Base-by-base conservation (phyloP, 1,140 invertebrate genomes). In the Pseudoatta argentina region DNA sequence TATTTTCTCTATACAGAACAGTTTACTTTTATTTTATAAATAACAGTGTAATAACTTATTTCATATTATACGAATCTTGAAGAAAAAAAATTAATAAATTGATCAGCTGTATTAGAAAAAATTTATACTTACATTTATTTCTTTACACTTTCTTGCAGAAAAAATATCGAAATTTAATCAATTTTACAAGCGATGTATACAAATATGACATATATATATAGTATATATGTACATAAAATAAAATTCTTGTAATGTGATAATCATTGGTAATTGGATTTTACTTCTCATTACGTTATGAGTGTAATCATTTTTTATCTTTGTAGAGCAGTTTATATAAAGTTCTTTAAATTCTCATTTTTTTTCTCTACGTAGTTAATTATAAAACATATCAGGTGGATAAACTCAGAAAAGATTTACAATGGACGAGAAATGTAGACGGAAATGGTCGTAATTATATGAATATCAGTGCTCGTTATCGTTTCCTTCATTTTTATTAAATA, bases 401-500 rank as follows among this genome's bases (percentile, higher is more conserved):
- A 51, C 16, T 72, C 14, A 1, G 18, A n/a, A 34, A 34, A 61
- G 5, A 55, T 44, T 79, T 44, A 21, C 8, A 39, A 44, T 44
- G 8, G 5, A 64, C 3, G 8, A 53, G 44, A 8, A 27, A 44
- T 61, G 2, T 39, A 39, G 18, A n/a, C 30, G 7, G 27, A 82
- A 59, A 30, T 30, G 10, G 21, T 34, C 0, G 8, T 1, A 3
- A 34, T 81, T 34, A 21, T 71, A 18, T 81, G 4, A 61, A 61
- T 81, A 57, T 82, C 44, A 75, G 27, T 83, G n/a, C 3, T 34
- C 14, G 21, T 24, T 51, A 24, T 24, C 64, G 12, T 82, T 82
- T 88, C 66, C 51, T 88, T 67, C 4, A 81, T 24, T 91, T 89
- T 92, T 91, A 92, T 92, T 92, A 92, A 92, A 92, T 92, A 92